Base-by-base conservation (phyloP, 2,797 vertebrate species). In the Peromyscus attwateri region DNA sequence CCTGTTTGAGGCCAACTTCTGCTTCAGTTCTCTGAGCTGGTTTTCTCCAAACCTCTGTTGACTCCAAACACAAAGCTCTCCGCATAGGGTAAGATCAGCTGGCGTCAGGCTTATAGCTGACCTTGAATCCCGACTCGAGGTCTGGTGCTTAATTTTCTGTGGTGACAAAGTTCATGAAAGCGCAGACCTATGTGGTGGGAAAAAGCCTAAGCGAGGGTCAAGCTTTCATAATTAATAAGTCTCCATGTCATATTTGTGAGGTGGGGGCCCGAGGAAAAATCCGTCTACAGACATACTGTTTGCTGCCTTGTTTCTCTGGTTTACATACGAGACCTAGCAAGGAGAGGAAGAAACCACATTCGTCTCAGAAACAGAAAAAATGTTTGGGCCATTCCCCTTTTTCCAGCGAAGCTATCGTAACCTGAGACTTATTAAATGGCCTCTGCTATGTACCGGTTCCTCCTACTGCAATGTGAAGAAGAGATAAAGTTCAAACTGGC, bases 141-240 rank as follows among this genome's bases (percentile, higher is more conserved):
- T 73, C 0, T 73, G 31, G 25, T 82, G 68, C 71, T 97, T 94
- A 87, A 8, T 93, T 97, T 94, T 96, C 96, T 89, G 70, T 70
- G 92, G 96, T 79, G 95, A 95, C 81, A 98, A 83, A 96, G 34
- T 83, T 95, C 73, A 87, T 94, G 94, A 93, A 92, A 96, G 92
- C 97, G 57, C 62, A 84, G 70, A 95, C 91, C 82, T 23, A 37
- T 73, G 19, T 11, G 37, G 70, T 73, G 21, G n/a, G 70, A 14
- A 12, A 73, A 73, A 40, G 37, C 71, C 71, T 73, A 73, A 73
- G 71, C n/a, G 2, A 73, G 37, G 10, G n/a, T 21, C 21, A 40
- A 40, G 37, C 19, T 73, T 73, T 73, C 37, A 40, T 40, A 73
- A 23, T 71, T 73, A 73, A 73, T 73, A 73, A 40, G 71, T 73